phyloP scores from a whole-genome alignment of 2,797 vertebrate species.

The Scarus forsteni region DNA sequence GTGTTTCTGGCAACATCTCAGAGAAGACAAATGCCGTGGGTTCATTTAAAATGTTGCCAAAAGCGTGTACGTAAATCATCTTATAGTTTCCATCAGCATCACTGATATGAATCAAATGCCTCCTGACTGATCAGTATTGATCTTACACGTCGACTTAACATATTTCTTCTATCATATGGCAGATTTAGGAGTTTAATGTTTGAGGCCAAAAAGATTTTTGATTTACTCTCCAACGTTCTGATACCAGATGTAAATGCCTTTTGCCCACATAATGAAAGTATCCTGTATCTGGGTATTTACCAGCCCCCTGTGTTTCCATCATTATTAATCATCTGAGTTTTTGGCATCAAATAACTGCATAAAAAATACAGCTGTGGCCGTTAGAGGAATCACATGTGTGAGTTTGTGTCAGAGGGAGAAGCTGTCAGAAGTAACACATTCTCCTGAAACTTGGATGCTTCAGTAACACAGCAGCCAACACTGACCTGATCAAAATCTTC shows the following conservation, averaged over 20 bases:
- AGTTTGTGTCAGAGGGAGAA: slow-evolving; percentile 9
- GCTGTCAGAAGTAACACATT: slow-evolving; percentile 35
- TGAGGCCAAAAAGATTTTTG: slow-evolving; percentile 4
- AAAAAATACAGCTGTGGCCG: slow-evolving; percentile 19
- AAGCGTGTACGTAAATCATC: slow-evolving; percentile 1
- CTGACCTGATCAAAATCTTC: too few relatives aligned
- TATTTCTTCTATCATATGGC: slow-evolving; percentile 7
- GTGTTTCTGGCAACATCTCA: slow-evolving; percentile 10
- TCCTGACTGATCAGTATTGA: background rate
- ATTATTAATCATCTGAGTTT: slow-evolving; percentile 6
- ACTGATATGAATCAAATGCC: slow-evolving; percentile 3
- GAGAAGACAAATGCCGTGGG: slow-evolving; percentile 14
- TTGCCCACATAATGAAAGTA: slow-evolving; percentile 12
- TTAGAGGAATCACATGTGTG: background rate
- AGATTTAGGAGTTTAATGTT: slow-evolving; percentile 15
- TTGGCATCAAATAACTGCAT: slow-evolving; percentile 26
- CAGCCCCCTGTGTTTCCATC: slow-evolving; percentile 29
- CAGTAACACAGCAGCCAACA: background rate
- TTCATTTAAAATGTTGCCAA: slow-evolving; percentile 14
- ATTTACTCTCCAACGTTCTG: slow-evolving; percentile 14
- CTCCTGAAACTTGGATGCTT: background rate
- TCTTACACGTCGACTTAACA: slow-evolving; percentile 17
- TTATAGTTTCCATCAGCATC: background rate
- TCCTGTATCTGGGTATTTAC: slow-evolving; percentile 17
- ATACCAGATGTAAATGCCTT: slow-evolving; percentile 49